Conservation (phyloP, 92 coral and sea anemone species). For the Palythoa grandis region DNA sequence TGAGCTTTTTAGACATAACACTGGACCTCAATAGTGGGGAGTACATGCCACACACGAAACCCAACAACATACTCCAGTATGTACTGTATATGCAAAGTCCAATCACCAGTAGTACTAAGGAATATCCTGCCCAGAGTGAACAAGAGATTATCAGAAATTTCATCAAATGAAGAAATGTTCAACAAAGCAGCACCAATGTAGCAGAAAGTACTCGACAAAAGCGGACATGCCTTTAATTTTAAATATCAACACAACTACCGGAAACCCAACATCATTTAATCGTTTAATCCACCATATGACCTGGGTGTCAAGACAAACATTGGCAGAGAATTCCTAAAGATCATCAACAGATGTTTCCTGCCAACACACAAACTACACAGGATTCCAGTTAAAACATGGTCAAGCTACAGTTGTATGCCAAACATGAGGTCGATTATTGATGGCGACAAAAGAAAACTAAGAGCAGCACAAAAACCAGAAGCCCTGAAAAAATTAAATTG, state of each 20-base stretch:
- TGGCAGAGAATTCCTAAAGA: conserved; percentile 23
- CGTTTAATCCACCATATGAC: conserved; percentile 36
- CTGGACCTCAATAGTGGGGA: conserved; percentile 19
- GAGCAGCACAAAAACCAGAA: not conserved
- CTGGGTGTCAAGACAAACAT: conserved; percentile 19
- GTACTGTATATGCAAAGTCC: conserved; percentile 5
- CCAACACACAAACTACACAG: conserved; percentile 8
- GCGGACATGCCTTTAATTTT: conserved; percentile 3
- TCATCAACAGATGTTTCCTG: conserved; percentile 10
- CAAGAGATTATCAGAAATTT: not conserved
- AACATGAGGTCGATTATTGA: not conserved
- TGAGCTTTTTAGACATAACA: conserved; percentile 19
- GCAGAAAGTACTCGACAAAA: conserved; percentile 33
- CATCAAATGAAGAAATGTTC: too few species aligned
- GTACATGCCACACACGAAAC: conserved; percentile 22
- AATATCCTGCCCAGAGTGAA: too few species aligned
- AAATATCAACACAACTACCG: conserved; percentile 5
- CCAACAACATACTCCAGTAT: conserved; percentile 5
- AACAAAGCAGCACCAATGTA: conserved; percentile 8
- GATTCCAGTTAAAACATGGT: not conserved
- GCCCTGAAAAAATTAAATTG: too few species aligned
- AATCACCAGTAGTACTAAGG: conserved; percentile 32
- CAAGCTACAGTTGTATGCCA: conserved; percentile 7
- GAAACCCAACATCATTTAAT: not conserved
- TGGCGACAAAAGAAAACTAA: conserved; percentile 13